Base-by-base conservation (phyloP, 2,888 invertebrate genomes). In the Cataglyphis rosenhaueri region DNA sequence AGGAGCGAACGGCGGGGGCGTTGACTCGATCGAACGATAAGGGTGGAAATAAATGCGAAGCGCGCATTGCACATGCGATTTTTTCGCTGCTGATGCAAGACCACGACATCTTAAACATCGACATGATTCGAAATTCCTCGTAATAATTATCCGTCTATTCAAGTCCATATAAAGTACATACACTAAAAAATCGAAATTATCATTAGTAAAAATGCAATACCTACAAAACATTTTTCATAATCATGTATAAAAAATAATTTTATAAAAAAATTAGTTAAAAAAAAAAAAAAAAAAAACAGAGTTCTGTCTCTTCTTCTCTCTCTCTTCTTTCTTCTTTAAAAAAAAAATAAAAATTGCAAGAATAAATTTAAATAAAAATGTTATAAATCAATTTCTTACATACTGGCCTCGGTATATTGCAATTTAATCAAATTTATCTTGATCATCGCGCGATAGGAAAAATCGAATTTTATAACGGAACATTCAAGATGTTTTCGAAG, bases 1-100 rank as follows among this genome's bases (percentile, higher is more conserved):
- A 87, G 66, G 59, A 87, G 75, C 79, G 57, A 84, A 66, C 66
- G 62, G 61, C 48, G 66, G 41, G 55, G 52, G 48, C 64, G 65
- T 57, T 70, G 52, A 75, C 32, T 59, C 82, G 82, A 87, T 87
- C 83, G 73, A 86, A 87, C 76, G 86, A 87, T 87, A 87, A 83
- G 81, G 55, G 10, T 78, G 65, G 0, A 85, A 87, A 86, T 81
- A 81, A 87, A 85, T 86, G 84, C 82, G 78, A 61, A 68, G 38
- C 70, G 68, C 57, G 68, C 76, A 83, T 83, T 74, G 74, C 41
- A 73, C 85, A 35, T 68, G 73, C 55, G 61, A 48, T 74, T 59
- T 55, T 55, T 66, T 84, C 78, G 61, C 70, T 84, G 66, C 29
- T 81, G 75, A 62, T 68, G 64, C 64, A 73, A 35, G 62, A 81